phyloP scores from a whole-genome alignment of 2,113 vertebrate genomes.

The Candoia aspera region DNA sequence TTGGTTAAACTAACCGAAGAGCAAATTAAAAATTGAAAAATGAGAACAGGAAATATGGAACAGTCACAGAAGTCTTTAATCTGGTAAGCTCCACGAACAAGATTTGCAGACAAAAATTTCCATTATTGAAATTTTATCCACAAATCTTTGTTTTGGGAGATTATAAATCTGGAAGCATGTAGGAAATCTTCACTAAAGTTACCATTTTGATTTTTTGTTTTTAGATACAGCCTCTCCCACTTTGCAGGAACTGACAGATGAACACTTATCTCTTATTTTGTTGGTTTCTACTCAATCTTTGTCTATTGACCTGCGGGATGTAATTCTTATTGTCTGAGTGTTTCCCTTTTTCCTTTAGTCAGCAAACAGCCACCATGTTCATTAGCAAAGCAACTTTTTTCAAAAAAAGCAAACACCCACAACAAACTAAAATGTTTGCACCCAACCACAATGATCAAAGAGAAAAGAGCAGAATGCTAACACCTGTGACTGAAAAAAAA shows the following conservation, averaged over 20 bases:
- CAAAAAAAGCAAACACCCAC: background rate
- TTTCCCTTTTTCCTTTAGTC: constrained; percentile 22
- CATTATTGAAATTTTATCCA: constrained; percentile 35
- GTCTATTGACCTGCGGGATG: background rate
- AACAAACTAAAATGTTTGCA: background rate
- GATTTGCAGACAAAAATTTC: constrained; percentile 20
- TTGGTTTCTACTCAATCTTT: background rate
- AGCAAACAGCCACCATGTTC: background rate
- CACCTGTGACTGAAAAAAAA: background rate
- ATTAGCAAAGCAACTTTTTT: background rate
- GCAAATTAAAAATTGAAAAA: constrained; percentile 5
- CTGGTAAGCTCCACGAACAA: background rate
- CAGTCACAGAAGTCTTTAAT: background rate
- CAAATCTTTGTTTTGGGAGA: constrained; percentile 41
- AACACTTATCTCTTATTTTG: constrained; percentile 55
- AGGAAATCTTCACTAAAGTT: constrained; percentile 55
- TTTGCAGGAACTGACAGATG: constrained; percentile 59
- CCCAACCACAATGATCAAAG: background rate
- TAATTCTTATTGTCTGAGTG: background rate
- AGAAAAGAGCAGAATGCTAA: background rate
- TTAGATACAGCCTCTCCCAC: constrained; percentile 57
- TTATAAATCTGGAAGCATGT: constrained; percentile 1
- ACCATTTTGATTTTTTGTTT: constrained; percentile 57
- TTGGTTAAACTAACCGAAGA: background rate
- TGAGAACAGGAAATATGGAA: constrained; percentile 12